Conservation (phyloP, 2,888 invertebrate genomes). For the Nemotelus nigrinus region DNA sequence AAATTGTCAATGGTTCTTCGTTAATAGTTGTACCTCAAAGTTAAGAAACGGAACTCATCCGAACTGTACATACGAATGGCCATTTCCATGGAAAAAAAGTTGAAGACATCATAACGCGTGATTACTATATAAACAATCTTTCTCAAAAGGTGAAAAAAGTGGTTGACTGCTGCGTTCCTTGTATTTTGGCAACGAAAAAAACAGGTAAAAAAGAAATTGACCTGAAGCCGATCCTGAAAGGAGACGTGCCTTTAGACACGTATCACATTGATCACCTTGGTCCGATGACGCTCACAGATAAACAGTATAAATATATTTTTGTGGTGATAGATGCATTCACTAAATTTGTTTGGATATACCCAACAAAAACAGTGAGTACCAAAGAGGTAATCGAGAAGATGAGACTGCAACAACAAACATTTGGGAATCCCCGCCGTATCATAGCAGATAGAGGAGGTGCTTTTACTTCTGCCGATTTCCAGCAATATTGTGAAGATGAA, state of each 20-base stretch:
- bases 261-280: slow-evolving; percentile 58
- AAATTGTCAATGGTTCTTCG: too few species aligned
- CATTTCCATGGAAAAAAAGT: background rate
- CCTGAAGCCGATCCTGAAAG: slow-evolving; percentile 55
- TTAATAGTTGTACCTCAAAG: background rate
- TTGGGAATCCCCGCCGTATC: background rate
- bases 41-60: background rate
- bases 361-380: slow-evolving; percentile 51
- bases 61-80: slow-evolving; percentile 7
- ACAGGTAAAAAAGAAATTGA: slow-evolving; percentile 57
- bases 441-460: slow-evolving; percentile 1
- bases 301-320: slow-evolving; percentile 57
- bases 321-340: slow-evolving; percentile 56
- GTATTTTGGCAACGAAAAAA: slow-evolving; percentile 40
- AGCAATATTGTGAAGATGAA: slow-evolving; percentile 1
- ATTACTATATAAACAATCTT: slow-evolving; percentile 5
- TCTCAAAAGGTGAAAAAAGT: background rate
- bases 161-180: background rate
- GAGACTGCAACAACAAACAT: background rate
- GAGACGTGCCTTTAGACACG: slow-evolving; percentile 55
- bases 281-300: slow-evolving; percentile 54
- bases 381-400: background rate
- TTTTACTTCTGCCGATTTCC: slow-evolving; percentile 10
- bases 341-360: too few species aligned
- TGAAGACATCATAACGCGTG: background rate